These are phyloP conservation scores for Excalfactoria chinensis DNA, from an alignment of 2,113 vertebrate species.

Conservation along the genomic window DNA sequence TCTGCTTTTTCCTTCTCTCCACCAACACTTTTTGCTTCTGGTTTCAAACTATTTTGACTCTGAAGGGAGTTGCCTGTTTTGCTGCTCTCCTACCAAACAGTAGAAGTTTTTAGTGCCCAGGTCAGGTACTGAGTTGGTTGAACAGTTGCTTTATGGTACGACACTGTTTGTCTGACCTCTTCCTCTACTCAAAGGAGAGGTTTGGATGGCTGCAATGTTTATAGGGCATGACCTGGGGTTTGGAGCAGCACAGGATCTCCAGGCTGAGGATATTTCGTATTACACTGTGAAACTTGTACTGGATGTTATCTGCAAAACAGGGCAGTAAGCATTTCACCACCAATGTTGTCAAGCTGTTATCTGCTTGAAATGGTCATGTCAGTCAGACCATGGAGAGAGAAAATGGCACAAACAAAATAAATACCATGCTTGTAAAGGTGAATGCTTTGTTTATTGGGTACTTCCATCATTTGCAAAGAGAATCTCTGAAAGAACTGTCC, in stretches of 20 bases:
- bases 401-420: not conserved
- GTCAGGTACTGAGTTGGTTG: not conserved
- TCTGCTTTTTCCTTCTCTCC: not conserved
- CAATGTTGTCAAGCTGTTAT: not conserved
- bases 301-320: not conserved
- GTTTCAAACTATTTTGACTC: not conserved
- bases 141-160: not conserved
- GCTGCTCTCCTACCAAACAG: not conserved
- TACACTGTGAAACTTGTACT: not conserved
- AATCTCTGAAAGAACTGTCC: not conserved
- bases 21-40: not conserved
- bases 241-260: not conserved
- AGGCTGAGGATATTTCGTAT: not conserved
- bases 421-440: not conserved
- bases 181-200: not conserved
- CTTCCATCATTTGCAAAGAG: not conserved
- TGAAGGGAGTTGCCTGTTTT: not conserved
- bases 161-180: fast-evolving
- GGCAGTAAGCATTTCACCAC: not conserved
- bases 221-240: fast-evolving
- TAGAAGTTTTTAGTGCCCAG: not conserved
- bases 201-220: not conserved
- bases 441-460: not conserved
- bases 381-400: not conserved
- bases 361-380: not conserved